Base-by-base conservation (phyloP, 1,140 invertebrate species). In the Scaptomyza hsui region DNA sequence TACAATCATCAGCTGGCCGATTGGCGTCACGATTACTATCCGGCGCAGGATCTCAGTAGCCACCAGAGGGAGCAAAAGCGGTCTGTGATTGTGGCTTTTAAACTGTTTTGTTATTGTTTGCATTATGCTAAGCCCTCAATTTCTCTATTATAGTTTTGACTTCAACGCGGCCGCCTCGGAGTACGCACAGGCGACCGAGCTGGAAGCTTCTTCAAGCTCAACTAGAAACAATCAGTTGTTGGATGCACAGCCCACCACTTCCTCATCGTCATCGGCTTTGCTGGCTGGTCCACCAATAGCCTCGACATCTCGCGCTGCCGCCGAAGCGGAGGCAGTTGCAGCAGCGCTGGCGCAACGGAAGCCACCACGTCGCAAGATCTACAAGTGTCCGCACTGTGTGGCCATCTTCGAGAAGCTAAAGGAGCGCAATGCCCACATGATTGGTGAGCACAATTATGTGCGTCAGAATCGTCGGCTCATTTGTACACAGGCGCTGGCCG, bases 371-470 rank as follows among this genome's bases (percentile, higher is more conserved):
- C 82, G 86, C 19, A 91, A 89, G 65, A 78, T 89, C 1, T 91
- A 90, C 55, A 89, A 90, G 49, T 91, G 90, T 51, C 78, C 78
- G 9, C 90, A 91, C 12, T 91, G 90, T 52, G 82, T 72, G 13
- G 61, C 62, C 5, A 79, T 86, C 24, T 91, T 85, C 37, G 72
- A 86, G 7, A 90, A 88, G 45, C 72, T 91, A 0, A 90, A 89
- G 52, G 90, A 91, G 21, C 81, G 90, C n/a, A 91, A 90, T 65
- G 78, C 89, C 5, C 90, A 91, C 29, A 81, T 91, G 89, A 81
- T 91, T 18, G 52, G 65, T 29, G 72, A 76, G 13, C 90, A 91
- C 15, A 89, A 89, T 51, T 91, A 91, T 68, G 85, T 91, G 21
- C 90, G 90, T 0, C 85, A 90, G 49, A 91, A 91, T 62, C 78